A percentile compares a stretch with the other conserved stretches of the same genome.
These are phyloP conservation scores for Hyppa rectilinea DNA, from an alignment of 2,888 invertebrate genomes.

Conservation along the genomic window DNA sequence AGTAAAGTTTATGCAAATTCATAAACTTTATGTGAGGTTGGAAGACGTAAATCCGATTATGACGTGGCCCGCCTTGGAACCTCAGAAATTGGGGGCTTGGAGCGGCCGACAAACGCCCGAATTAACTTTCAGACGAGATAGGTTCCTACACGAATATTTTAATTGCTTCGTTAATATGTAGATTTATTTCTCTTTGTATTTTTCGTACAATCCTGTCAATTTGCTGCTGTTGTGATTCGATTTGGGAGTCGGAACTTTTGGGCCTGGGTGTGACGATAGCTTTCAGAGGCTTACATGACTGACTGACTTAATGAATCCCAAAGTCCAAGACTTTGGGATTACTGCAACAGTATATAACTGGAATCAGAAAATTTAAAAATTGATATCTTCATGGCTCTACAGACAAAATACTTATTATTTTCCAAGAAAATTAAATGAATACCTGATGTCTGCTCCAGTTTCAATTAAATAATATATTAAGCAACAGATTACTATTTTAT, in stretches of 20 bases:
- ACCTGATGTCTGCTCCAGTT: not conserved
- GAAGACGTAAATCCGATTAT: conserved; percentile 78
- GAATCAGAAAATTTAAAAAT: too few relatives aligned
- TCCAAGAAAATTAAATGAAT: not conserved
- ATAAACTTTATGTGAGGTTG: conserved; percentile 76
- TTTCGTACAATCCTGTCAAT: conserved; percentile 60
- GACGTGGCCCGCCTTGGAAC: conserved; percentile 67
- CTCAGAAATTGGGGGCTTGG: conserved; percentile 66
- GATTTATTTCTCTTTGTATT: conserved; percentile 70
- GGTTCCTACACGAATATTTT: conserved; percentile 69
- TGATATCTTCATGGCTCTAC: too few relatives aligned
- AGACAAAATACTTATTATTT: not conserved
- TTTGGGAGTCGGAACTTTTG: conserved; percentile 25
- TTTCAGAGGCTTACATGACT: not conserved
- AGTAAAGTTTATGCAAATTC: conserved; percentile 81
- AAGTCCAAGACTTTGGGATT: not conserved
- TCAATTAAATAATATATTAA: not conserved
- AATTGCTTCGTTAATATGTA: conserved; percentile 73
- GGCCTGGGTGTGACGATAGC: conserved; percentile 29
- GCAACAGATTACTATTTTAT: not conserved
- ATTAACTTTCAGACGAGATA: conserved; percentile 69
- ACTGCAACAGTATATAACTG: not conserved
- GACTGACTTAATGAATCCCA: not conserved
- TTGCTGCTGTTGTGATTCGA: conserved; percentile 54
- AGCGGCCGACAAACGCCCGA: conserved; percentile 66